Conservation (phyloP, 2,797 vertebrate species). For the Poecilia velifera region DNA sequence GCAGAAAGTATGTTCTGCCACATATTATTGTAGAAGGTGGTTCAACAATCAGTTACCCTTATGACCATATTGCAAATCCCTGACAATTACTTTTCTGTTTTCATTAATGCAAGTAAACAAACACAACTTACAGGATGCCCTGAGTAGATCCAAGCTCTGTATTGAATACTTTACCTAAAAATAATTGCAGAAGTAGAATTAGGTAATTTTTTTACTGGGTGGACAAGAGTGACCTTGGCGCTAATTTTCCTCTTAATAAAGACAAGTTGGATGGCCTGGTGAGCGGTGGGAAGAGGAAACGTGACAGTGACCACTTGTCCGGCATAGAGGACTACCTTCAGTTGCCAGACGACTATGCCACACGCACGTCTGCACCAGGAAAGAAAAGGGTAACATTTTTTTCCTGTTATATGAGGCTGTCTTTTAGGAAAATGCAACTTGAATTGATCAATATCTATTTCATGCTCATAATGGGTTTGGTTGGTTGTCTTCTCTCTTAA, state of each 20-base stretch:
- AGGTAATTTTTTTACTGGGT: not conserved
- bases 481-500: constrained; percentile 63
- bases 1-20: not conserved
- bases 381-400: constrained; percentile 93
- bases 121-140: not conserved
- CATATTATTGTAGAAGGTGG: not conserved
- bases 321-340: constrained; percentile 96
- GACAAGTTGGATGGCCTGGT: constrained; percentile 97
- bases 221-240: constrained; percentile 18
- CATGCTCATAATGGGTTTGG: constrained; percentile 18
- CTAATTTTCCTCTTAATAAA: constrained; percentile 73
- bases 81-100: not conserved
- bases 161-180: not conserved
- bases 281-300: constrained; percentile 92
- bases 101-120: not conserved
- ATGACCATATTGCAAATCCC: not conserved
- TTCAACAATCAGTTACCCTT: not conserved
- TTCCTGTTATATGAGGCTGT: not conserved
- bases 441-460: not conserved
- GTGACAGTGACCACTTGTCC: constrained; percentile 87
- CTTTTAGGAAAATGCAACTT: not conserved
- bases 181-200: not conserved
- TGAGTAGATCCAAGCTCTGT: not conserved
- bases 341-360: constrained; percentile 97
- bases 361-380: constrained; percentile 94